Evolutionary conservation across 2,888 invertebrate genomes (phyloP), one percentile per base, ranked within the genome.

Genomic region (Megamerina dolium): DNA sequence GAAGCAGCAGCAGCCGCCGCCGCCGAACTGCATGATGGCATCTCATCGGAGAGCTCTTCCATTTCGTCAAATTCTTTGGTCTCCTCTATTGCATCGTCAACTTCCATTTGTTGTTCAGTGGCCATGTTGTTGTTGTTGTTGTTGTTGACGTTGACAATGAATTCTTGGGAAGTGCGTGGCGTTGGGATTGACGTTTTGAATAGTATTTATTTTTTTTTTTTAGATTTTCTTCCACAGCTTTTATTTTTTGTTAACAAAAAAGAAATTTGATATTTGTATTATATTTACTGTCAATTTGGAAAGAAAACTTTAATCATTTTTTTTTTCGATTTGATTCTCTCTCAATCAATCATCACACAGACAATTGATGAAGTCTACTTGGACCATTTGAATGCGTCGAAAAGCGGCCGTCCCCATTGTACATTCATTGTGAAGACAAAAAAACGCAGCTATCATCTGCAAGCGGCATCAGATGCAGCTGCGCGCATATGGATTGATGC

Each of bases 321-420:
- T n/a, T n/a, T n/a, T n/a, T n/a, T n/a, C n/a, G n/a, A n/a, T n/a
- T n/a, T n/a, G n/a, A n/a, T n/a, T n/a, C n/a, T n/a, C n/a, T n/a
- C n/a, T n/a, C n/a, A n/a, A n/a, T n/a, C n/a, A n/a, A n/a, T n/a
- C n/a, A n/a, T n/a, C n/a, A n/a, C n/a, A n/a, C 77, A 94, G 87
- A 88, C 92, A 23, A 95, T 96, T 57, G 90, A 92, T 73, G 95
- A 96, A 74, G 96, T 96, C 12, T 96, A 95, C 70, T 81, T 95
- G 52, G 96, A 96, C 73, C 95, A 96, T 73, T 81, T 91, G 63
- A 89, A 92, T 70, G 85, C 85, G 2, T 87, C 91, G 0, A 89
- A 89, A 71, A 92, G 92, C 40, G 92, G 93, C 2, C 89, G 86
- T 57, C 89, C 92, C 0, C 85, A 88, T 47, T 80, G 92, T 48